Percentiles rank a stretch among this genome's conserved stretches.
Conservation (phyloP, 2,888 invertebrate genomes). For the Invenusta paracnida region DNA sequence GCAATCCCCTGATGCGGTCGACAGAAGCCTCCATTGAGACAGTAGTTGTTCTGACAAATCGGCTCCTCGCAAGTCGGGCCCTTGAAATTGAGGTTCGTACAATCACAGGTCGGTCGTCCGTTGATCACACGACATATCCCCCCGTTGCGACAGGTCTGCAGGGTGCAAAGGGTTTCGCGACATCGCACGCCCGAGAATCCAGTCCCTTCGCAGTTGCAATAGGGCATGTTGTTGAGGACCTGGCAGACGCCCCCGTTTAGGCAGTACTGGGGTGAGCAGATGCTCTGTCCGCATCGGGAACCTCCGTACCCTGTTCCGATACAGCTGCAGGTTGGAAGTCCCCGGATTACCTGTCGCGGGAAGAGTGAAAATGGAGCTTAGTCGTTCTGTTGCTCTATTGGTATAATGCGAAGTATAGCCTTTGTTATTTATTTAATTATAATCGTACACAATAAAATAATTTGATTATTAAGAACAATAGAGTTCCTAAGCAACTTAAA, state of each 20-base stretch:
- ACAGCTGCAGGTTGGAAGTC: slow-evolving; percentile 27
- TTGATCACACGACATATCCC: slow-evolving; percentile 14
- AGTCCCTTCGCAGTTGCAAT: slow-evolving; percentile 28
- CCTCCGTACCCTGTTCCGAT: slow-evolving; percentile 16
- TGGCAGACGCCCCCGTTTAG: slow-evolving; percentile 31
- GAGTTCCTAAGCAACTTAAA: too few species aligned
- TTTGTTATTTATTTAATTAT: too few species aligned
- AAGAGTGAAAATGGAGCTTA: too few species aligned
- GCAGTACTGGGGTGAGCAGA: slow-evolving; percentile 27
- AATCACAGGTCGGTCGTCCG: slow-evolving; percentile 31
- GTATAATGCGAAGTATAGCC: too few species aligned
- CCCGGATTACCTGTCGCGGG: too few species aligned
- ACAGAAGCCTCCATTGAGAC: slow-evolving; percentile 29
- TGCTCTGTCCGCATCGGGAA: slow-evolving; percentile 11
- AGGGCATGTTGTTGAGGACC: neutral
- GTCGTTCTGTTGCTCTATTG: too few species aligned
- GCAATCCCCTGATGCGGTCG: neutral
- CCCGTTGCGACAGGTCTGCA: neutral
- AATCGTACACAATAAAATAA: too few species aligned
- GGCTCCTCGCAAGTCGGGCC: slow-evolving; percentile 8
- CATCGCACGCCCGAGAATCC: neutral
- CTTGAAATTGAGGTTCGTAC: neutral
- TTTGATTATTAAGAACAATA: too few species aligned
- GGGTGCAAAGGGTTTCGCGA: neutral
- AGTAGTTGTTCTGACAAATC: slow-evolving; percentile 20